Evolutionary conservation across 2,113 vertebrate species (phyloP), one percentile per base, ranked within the genome.

Genomic region (Sus scrofa): DNA sequence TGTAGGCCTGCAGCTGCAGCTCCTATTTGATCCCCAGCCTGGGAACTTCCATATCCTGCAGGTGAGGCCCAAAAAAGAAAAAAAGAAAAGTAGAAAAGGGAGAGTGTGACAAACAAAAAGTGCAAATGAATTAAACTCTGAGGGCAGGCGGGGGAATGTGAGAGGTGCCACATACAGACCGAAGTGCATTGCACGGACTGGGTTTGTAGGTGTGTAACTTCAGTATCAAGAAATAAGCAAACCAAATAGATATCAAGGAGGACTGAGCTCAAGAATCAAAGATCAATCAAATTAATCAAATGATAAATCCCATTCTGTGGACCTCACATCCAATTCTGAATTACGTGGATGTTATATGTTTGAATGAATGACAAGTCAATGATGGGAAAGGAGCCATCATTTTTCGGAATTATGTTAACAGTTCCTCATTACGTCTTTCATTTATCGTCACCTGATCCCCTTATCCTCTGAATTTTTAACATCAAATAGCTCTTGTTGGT

Each of bases 341-440:
- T 39, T 60, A 22, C 30, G 56, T 0, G 12, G 24, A 9, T 14
- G 1, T n/a, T n/a, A 5, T 0, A 6, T 3, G 50, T 32, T 34
- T 60, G 16, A 67, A 78, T 30, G 26, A 18, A 71, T 24, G n/a
- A 15, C 37, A 73, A 75, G 71, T 74, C 18, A 7, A 4, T 56
- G 26, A 27, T 0, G 2, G 50, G 65, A 30, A 22, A 34, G 18
- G 65, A 8, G 8, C 44, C 44, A 44, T 44, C 44, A 8, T 44
- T 44, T 44, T 44, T 44, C 44, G n/a, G 27, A 44, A 32, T 9
- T 26, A 20, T 11, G 6, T 1, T 32, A 50, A 27, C 52, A 10
- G 56, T 22, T 78, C 85, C 73, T 73, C 19, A n/a, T 39, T 11
- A 19, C 4, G 14, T 20, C 27, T 27, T 30, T 52, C 52, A 26